Evolutionary conservation across 1,140 invertebrate genomes (phyloP), one percentile per base, ranked within the genome.

Genomic region (Neotoxoptera formosana): DNA sequence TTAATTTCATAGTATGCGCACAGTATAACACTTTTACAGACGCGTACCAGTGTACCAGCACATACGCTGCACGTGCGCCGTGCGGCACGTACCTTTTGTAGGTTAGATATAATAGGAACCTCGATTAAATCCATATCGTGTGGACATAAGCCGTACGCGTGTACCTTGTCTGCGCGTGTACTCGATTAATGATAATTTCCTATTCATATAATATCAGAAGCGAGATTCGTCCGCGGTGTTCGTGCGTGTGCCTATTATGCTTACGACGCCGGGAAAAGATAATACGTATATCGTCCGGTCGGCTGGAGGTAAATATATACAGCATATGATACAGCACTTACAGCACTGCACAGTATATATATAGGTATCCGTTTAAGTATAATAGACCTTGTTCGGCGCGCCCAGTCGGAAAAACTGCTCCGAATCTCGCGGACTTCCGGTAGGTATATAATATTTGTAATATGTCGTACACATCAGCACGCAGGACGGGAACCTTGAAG

Each of bases 341-440:
- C 60, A n/a, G 60, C 4, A 60, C 25, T 30, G 30, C 56, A 30
- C 0, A 8, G n/a, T n/a, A n/a, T n/a, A n/a, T n/a, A n/a, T n/a
- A 30, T 21, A 76, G 30, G 14, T 67, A 60, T 76, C n/a, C n/a
- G 14, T 67, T 30, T 67, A 34, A n/a, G 60, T 76, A n/a, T n/a
- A n/a, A 34, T n/a, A n/a, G 14, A 76, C 30, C n/a, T 76, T n/a
- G 60, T 76, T n/a, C 60, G 60, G 23, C 45, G 84, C 84, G 84
- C 47, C 45, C 41, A n/a, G 41, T 86, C 45, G 84, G 84, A 86
- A 86, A 86, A 86, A 86, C 84, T 86, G 41, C 25, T 76, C 60
- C 45, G n/a, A 47, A 86, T n/a, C 84, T 47, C 9, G n/a, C 23
- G 9, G 4, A 25, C 36, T 86, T 86, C 36, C 36, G 36, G 83